Evolutionary conservation across 2,888 invertebrate species (phyloP).

Genomic region (Megamerina dolium): DNA sequence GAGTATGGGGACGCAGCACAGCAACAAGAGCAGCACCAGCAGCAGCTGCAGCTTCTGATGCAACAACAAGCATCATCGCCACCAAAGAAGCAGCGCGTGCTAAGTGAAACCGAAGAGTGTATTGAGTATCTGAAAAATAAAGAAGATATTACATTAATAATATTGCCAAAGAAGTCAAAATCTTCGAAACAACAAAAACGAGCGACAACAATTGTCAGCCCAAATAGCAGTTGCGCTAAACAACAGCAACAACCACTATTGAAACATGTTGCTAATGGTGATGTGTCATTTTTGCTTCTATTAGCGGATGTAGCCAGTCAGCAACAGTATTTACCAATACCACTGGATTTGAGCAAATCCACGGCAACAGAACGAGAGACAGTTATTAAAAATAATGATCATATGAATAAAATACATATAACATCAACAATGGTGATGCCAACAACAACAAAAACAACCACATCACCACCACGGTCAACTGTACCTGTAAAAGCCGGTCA

Average conservation of each 20-base stretch:
- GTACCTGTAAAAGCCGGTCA: conserved; percentile 9
- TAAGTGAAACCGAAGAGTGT: conserved; percentile 46
- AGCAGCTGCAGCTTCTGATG: too few species aligned
- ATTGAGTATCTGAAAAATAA: conserved; percentile 49
- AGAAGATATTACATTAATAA: conserved; percentile 47
- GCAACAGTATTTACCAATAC: conserved; percentile 37
- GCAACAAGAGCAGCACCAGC: too few species aligned
- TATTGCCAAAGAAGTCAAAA: conserved; percentile 36
- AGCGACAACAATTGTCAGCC: neutral
- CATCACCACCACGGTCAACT: conserved; percentile 6
- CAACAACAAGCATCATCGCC: conserved; percentile 19
- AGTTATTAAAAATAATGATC: too few species aligned
- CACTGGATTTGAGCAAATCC: conserved; percentile 42
- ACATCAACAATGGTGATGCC: too few species aligned
- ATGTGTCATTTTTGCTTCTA: conserved; percentile 34
- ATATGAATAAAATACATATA: too few species aligned
- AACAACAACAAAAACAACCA: neutral
- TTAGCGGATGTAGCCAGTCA: conserved; percentile 40
- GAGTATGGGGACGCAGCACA: conserved; percentile 2
- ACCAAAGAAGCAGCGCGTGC: conserved; percentile 25
- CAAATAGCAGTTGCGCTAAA: neutral
- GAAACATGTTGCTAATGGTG: neutral
- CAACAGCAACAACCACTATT: conserved; percentile 17
- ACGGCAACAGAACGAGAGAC: too few species aligned
- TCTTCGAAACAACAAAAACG: conserved; percentile 15